Conservation (phyloP, 1,140 invertebrate species). For the Drosophila nikananu region DNA sequence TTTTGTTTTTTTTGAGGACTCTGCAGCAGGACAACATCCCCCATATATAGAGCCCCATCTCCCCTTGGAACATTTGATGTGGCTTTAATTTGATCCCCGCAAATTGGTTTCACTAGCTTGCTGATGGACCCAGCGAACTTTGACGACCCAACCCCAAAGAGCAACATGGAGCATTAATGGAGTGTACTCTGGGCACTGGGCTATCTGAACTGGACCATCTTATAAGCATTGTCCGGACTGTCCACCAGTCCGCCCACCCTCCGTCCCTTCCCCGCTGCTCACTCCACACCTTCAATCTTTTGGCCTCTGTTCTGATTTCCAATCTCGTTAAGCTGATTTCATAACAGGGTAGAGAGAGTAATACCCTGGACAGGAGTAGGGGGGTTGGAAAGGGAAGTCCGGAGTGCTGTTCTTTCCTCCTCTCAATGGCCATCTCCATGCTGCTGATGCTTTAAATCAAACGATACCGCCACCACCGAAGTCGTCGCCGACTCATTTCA, state of each 20-base stretch:
- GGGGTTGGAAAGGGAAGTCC: background rate
- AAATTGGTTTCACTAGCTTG: slow-evolving; percentile 75
- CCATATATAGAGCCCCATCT: slow-evolving; percentile 11
- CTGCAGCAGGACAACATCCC: slow-evolving; percentile 14
- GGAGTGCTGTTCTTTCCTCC: slow-evolving; percentile 25
- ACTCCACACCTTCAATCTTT: slow-evolving; percentile 32
- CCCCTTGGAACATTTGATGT: slow-evolving; percentile 46
- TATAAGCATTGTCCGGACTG: slow-evolving; percentile 50
- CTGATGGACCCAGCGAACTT: slow-evolving; percentile 43
- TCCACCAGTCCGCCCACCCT: slow-evolving; percentile 8
- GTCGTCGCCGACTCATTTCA: slow-evolving; percentile 56
- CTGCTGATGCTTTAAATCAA: slow-evolving; percentile 76
- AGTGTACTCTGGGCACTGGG: slow-evolving; percentile 33
- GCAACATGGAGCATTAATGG: slow-evolving; percentile 60
- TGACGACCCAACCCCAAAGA: slow-evolving; percentile 49
- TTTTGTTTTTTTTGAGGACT: slow-evolving; percentile 24
- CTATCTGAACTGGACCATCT: slow-evolving; percentile 52
- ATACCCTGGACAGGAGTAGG: slow-evolving; percentile 10
- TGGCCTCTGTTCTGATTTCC: slow-evolving; percentile 70
- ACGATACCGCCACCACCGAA: slow-evolving; percentile 51
- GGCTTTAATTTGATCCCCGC: slow-evolving; percentile 72
- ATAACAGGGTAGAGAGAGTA: slow-evolving; percentile 66
- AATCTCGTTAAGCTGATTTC: slow-evolving; percentile 82
- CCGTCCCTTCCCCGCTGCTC: background rate
- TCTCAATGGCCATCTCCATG: slow-evolving; percentile 24